Evolutionary conservation across 2,797 vertebrate species (phyloP), one percentile per base, ranked within the genome.

Genomic region (Sebastes goodei): DNA sequence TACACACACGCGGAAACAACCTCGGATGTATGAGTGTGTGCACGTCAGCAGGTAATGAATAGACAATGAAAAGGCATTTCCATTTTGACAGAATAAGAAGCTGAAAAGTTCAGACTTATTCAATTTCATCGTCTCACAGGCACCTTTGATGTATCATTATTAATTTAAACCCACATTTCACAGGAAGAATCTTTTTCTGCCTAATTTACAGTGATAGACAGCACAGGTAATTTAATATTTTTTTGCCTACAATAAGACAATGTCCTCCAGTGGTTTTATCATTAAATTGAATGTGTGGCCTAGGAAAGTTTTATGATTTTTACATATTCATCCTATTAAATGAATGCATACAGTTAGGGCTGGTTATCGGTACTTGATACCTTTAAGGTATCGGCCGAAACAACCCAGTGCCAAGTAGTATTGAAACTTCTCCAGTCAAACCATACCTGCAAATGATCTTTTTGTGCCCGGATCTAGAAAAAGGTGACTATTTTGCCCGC

Each of bases 91-190:
- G 30, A 3, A n/a, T 7, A 14, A 59, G 42, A 61, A 69, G 49
- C 21, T 7, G 29, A 49, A 62, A 63, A 61, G 32, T 53, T 83
- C 46, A 35, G 46, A n/a, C n/a, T 30, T 12, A 23, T 42, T 80
- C 35, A 59, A 30, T 74, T 76, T 52, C 74, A 79, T 72, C 12
- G 1, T 74, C 55, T 86, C 60, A 7, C 21, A n/a, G 52, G 29
- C 1, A 4, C 46, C 42, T 84, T 69, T 79, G 71, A 74, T 60
- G 69, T 42, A n/a, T 57, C 38, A 46, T 86, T 74, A 80, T 56
- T 82, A 25, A 87, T 89, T 86, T 63, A 84, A 84, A 75, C 55
- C 3, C 73, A 64, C 52, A 68, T 79, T 77, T 85, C 74, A 83
- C 46, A 62, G 72, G 29, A 78, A 76, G 32, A 73, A 62, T 3